These are phyloP conservation scores for Drosophila meridionalis DNA, from an alignment of 2,888 invertebrate genomes.

Conservation along the genomic window DNA sequence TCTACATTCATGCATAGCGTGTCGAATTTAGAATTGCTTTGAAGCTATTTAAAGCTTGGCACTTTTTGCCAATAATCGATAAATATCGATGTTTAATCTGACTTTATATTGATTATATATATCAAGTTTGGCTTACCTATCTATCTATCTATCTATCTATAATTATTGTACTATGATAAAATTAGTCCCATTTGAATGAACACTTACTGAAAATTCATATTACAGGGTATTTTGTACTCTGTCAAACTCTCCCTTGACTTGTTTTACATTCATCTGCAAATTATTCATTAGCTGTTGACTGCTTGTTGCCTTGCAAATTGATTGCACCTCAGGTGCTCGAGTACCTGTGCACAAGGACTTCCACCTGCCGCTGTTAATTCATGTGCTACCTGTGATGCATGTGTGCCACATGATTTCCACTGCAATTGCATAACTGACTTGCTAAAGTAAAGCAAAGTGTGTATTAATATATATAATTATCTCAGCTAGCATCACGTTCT, in stretches of 20 bases:
- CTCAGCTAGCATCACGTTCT: slow-evolving; percentile 24
- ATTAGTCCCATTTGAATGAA: neutral
- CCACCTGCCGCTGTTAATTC: slow-evolving; percentile 22
- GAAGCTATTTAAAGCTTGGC: too few species aligned
- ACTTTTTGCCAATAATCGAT: too few species aligned
- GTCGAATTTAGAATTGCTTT: too few species aligned
- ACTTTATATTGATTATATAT: too few species aligned
- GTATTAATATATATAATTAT: slow-evolving; percentile 14
- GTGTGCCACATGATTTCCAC: slow-evolving; percentile 8
- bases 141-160: too few species aligned
- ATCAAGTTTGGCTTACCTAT: too few species aligned
- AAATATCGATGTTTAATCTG: too few species aligned
- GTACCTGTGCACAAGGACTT: slow-evolving; percentile 32
- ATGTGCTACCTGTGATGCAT: slow-evolving; percentile 43
- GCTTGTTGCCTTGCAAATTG: slow-evolving; percentile 63
- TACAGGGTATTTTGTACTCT: neutral
- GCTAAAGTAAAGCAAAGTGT: neutral
- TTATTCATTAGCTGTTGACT: slow-evolving; percentile 53
- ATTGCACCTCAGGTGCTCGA: slow-evolving; percentile 32
- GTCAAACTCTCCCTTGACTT: neutral
- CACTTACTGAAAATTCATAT: neutral
- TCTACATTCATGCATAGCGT: too few species aligned
- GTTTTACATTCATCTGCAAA: slow-evolving; percentile 44
- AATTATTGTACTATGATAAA: neutral
- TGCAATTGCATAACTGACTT: slow-evolving; percentile 24